These are phyloP conservation scores for Polyergus mexicanus DNA, from an alignment of 1,140 invertebrate species.

Conservation along the genomic window DNA sequence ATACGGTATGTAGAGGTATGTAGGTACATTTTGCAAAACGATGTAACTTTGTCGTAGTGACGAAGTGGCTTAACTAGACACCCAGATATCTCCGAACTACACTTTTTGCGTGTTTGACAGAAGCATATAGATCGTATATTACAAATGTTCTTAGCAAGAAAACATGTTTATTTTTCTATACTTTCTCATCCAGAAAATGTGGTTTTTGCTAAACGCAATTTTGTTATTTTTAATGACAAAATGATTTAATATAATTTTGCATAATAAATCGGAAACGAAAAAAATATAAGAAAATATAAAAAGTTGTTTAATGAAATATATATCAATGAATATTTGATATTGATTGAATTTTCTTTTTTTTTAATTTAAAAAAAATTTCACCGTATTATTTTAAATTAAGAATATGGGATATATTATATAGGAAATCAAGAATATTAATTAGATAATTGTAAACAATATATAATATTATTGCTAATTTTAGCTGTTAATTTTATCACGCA, in stretches of 20 bases:
- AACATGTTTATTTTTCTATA: no score
- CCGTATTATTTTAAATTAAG: no score
- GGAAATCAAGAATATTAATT: no score
- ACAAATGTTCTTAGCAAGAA: background rate
- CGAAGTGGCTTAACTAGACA: conserved; percentile 59
- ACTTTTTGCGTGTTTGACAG: conserved; percentile 29
- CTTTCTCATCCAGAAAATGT: background rate
- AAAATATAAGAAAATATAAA: background rate
- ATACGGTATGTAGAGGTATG: conserved; percentile 56
- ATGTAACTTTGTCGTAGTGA: conserved; percentile 42
- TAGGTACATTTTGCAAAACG: conserved; percentile 54
- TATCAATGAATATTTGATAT: no score
- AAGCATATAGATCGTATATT: conserved; percentile 20
- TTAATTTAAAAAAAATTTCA: no score
- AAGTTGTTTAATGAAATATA: no score
- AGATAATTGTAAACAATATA: no score
- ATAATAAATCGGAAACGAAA: background rate
- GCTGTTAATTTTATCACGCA: no score
- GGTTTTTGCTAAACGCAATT: background rate
- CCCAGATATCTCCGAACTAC: background rate
- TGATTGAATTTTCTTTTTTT: no score
- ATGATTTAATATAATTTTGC: background rate
- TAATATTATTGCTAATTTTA: no score
- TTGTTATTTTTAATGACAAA: background rate
- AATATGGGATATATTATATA: no score